Evolutionary conservation across 2,888 invertebrate genomes (phyloP).

Genomic region (Sminthurides aquaticus): DNA sequence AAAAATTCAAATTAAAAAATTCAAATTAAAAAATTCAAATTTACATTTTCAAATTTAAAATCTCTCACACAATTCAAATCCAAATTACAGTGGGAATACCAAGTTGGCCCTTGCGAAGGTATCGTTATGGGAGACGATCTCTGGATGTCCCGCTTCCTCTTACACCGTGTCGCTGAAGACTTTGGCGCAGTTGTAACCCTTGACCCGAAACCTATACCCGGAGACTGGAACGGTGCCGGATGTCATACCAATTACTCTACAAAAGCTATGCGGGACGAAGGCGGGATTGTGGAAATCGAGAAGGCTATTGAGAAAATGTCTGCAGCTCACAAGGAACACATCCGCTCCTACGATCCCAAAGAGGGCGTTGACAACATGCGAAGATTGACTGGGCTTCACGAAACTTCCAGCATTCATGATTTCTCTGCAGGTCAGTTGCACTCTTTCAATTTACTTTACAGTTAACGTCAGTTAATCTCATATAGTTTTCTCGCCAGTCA

Average conservation of each 20-base stretch:
- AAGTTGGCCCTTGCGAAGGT: conserved; percentile 85
- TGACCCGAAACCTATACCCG: conserved; percentile 68
- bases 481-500: too few species aligned
- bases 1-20: too few species aligned
- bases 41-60: too few species aligned
- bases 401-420: conserved; percentile 51
- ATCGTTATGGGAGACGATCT: conserved; percentile 74
- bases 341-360: conserved; percentile 45
- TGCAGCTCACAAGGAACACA: conserved; percentile 18
- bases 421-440: conserved; percentile 49
- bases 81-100: conserved; percentile 69
- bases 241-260: conserved; percentile 97
- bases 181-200: conserved; percentile 72
- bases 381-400: conserved; percentile 52
- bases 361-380: conserved; percentile 53
- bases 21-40: too few species aligned
- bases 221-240: conserved; percentile 63
- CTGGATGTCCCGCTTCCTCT: conserved; percentile 78
- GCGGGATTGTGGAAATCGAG: conserved; percentile 56
- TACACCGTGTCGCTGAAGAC: conserved; percentile 81
- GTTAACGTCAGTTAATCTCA: too few species aligned
- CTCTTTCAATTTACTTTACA: too few species aligned
- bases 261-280: conserved; percentile 76
- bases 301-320: conserved; percentile 25
- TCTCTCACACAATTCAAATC: too few species aligned